Evolutionary conservation across 2,113 vertebrate species (phyloP), one percentile per base, ranked within the genome.

Genomic region (Rhabdornis inornatus): DNA sequence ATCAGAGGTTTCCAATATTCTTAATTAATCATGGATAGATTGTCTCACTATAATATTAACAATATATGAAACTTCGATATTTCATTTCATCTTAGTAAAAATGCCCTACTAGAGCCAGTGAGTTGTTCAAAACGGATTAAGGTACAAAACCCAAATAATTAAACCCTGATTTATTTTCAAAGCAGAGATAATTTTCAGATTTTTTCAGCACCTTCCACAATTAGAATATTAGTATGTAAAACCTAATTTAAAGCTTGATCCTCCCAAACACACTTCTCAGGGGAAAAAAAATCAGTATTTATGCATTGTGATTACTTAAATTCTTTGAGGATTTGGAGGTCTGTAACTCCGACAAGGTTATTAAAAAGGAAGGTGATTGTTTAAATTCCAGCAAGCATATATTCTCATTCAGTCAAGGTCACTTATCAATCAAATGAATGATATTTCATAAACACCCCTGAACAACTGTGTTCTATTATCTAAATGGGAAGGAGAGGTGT

Each of bases 401-500:
- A 93, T 83, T 79, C 47, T 94, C 90, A 77, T 76, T 95, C 78
- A 94, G 66, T 82, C 94, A 97, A 97, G 96, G 96, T 97, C 95
- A 97, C 81, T 86, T 91, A 95, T 92, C 97, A 98, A 97, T 98
- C 96, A 97, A 97, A 97, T 66, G 47, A 87, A 95, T 94, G 95
- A 85, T 85, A 88, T 95, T 97, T 97, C 82, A 89, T 89, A 97
- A 97, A 97, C 79, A 95, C 33, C 49, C 52, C 90, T 84, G 76
- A 97, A 98, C 96, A 97, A 98, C 96, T 96, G 95, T 95, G 96
- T 89, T 96, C 94, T 94, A 87, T 97, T 97, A 97, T 63, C 18
- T 63, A 96, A 97, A 98, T 97, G 96, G 87, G 88, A 97, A 97
- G 72, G 47, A 87, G 72, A 69, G 39, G 81, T 93, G 91, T 79